Conservation (phyloP, 2,888 invertebrate species). For the Sphaeridia pumilis region DNA sequence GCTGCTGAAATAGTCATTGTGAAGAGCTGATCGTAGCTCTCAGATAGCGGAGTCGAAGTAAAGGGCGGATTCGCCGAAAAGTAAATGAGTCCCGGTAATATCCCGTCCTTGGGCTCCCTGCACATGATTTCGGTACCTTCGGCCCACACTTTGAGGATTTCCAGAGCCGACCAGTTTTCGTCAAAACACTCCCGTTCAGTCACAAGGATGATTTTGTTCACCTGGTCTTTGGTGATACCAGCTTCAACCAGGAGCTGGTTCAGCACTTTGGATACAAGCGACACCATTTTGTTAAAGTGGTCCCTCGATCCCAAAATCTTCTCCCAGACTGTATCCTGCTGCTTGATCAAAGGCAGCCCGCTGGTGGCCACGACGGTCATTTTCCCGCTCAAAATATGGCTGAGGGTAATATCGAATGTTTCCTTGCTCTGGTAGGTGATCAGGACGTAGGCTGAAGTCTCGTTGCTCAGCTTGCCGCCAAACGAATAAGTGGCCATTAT, state of each 20-base stretch:
- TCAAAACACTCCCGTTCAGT: neutral
- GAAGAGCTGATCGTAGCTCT: slow-evolving; percentile 1
- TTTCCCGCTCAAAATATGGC: neutral
- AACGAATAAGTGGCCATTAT: neutral
- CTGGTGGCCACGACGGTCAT: neutral
- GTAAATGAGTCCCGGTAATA: neutral
- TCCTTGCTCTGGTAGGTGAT: neutral
- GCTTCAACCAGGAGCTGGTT: neutral
- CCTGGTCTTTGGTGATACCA: neutral
- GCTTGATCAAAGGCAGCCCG: neutral
- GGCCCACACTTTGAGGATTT: neutral
- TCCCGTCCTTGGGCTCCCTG: neutral
- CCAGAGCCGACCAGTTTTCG: neutral
- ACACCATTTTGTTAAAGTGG: neutral
- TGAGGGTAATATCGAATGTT: neutral
- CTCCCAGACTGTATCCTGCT: neutral
- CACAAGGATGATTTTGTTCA: neutral
- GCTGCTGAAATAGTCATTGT: neutral
- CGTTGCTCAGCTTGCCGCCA: neutral
- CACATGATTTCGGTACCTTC: neutral
- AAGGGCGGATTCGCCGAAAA: slow-evolving; percentile 1
- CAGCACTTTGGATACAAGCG: neutral
- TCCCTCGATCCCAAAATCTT: neutral
- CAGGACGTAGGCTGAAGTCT: neutral
- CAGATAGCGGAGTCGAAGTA: neutral